Evolutionary conservation across 2,888 invertebrate genomes (phyloP), one percentile per base, ranked within the genome.

Genomic region (Leptinotarsa rubiginosa): DNA sequence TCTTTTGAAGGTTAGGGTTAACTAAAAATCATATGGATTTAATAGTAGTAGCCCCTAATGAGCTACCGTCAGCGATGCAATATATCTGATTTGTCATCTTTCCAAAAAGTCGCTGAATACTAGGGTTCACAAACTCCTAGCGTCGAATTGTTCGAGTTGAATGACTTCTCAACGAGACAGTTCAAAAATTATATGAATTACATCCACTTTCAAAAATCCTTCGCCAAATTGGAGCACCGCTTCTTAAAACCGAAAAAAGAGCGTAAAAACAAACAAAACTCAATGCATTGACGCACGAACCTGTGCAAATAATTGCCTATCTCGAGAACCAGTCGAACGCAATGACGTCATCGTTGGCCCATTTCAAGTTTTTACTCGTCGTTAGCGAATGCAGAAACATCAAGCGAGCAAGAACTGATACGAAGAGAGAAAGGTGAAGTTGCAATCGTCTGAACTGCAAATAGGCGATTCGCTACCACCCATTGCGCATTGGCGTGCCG

Each of bases 261-360:
- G 4, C 62, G 15, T 31, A 62, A 62, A 62, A 62, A n/a, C 62
- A n/a, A 62, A 31, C 16, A 62, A 62, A 62, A 25, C 16, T 10
- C 7, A 4, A 70, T n/a, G 62, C 52, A 64, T 10, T 70, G 70
- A 70, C 70, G 70, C 70, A 70, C 49, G n/a, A 25, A 41, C 25
- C 64, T 41, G 41, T 41, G 41, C 31, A 12, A 16, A 18, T 22
- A 47, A 70, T 41, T 49, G 31, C 22, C 15, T 18, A 18, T 20
- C 25, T 18, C 25, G 22, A 18, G 56, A 70, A 64, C 70, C 50
- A 47, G 71, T 71, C 16, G 20, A 4, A 69, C 47, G 56, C 47
- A 47, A 31, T 54, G 65, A 71, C 71, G 71, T 71, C 71, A 71
- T 54, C 15, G 16, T 31, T 18, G 65, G 18, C 71, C 65, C 65